phyloP scores from a whole-genome alignment of 2,113 vertebrate genomes.

The Urocolius indicus region DNA sequence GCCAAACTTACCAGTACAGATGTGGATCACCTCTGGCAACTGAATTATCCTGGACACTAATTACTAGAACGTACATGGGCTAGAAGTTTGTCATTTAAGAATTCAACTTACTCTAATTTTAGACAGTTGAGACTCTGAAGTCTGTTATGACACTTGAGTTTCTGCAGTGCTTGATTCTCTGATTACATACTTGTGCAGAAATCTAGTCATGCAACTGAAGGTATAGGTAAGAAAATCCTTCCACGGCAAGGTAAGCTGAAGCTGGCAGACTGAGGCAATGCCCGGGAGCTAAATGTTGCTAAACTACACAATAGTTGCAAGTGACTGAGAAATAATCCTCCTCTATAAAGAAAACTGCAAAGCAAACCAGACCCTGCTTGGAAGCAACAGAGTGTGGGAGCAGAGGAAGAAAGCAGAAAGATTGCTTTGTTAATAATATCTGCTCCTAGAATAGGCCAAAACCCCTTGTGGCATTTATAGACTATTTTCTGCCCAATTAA shows the following conservation, averaged over 20 bases:
- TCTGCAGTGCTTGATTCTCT: background rate
- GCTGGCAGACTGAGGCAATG: background rate
- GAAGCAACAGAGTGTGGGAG: background rate
- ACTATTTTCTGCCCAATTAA: background rate
- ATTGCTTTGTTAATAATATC: background rate
- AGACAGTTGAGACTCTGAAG: background rate
- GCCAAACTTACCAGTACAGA: background rate
- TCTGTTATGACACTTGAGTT: background rate
- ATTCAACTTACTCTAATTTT: background rate
- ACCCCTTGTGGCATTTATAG: background rate
- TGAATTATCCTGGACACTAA: background rate
- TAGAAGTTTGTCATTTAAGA: background rate
- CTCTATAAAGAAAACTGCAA: background rate
- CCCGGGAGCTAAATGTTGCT: background rate
- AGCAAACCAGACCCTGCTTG: background rate
- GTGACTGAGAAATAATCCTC: background rate
- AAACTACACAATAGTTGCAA: background rate
- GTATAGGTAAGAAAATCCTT: background rate
- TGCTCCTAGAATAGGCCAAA: background rate
- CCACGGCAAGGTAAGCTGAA: background rate
- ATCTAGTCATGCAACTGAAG: background rate
- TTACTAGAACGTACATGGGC: background rate
- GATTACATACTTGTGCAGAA: background rate
- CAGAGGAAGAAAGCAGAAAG: background rate
- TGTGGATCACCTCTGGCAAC: background rate